Base-by-base conservation (phyloP, 1,140 invertebrate genomes). In the Drosophila varians region DNA sequence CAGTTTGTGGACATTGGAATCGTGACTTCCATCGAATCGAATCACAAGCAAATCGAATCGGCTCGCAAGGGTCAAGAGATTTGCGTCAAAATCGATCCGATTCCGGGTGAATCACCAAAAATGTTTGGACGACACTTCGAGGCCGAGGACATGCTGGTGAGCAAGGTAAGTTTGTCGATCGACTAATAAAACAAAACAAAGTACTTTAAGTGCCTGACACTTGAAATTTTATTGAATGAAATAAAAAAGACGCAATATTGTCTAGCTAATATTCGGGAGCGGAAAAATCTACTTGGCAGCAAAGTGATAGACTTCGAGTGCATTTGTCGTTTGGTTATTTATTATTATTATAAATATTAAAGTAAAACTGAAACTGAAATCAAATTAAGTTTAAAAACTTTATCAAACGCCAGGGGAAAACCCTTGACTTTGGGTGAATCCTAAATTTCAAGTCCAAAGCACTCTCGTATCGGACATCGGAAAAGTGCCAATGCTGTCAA, bases 81-180 rank as follows among this genome's bases (percentile, higher is more conserved):
- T 7, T 99, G 98, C 92, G 95, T 99, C 66, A 99, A 99, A 93
- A 99, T 99, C 70, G 98, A 99, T 73, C 95, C 98, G 3, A 95
- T 97, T 31, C 96, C 98, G 11, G 98, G 98, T 0, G 98, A 99
- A 92, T 95, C 98, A 23, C 99, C 99, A 1, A 99, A 99, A 93
- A 96, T 99, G 95, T 98, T 96, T 92, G 99, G 99, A 0, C 93
- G 99, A 64, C 99, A 99, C 92, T 99, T 99, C 92, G 98, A 99
- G 88, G 95, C 98, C 75, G 98, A 95, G 19, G 99, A 99, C 92
- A 93, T 98, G 80, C 93, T 99, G 28, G 94, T 99, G 75, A 99
- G 98, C 93, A 99, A 98, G 95, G 97, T 98, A 93, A 93, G 93
- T 82, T 12, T 12, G n/a, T 14, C 8, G 16, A 18, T 19, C 8